Conservation (phyloP, 2,888 invertebrate species). For the Eremobia ochroleuca region DNA sequence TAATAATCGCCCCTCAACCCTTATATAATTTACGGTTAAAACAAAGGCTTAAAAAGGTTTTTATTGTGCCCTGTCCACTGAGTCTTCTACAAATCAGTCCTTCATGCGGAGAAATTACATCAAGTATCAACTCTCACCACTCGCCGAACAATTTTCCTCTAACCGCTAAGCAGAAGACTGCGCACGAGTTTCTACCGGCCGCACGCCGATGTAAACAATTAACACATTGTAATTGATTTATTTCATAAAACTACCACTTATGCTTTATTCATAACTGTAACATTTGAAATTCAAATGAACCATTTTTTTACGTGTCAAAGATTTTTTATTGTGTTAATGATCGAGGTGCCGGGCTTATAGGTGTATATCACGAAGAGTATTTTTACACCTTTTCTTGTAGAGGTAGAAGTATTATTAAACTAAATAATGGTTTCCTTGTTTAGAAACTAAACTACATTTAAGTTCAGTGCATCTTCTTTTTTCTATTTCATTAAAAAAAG, state of each 20-base stretch:
- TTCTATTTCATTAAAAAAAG: too few species aligned
- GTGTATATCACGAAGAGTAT: constrained; percentile 16
- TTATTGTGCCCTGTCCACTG: neutral
- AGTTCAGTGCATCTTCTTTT: too few species aligned
- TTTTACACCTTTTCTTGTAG: constrained; percentile 1
- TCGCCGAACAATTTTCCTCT: constrained; percentile 67
- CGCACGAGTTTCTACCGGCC: constrained; percentile 69
- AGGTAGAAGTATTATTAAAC: neutral
- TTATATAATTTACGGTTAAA: too few species aligned
- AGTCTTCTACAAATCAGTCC: neutral
- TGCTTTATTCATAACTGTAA: constrained; percentile 54
- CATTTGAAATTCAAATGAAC: constrained; percentile 45
- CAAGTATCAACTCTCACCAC: constrained; percentile 67
- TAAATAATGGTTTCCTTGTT: too few species aligned
- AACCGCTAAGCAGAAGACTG: constrained; percentile 65
- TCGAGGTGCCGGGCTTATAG: constrained; percentile 21
- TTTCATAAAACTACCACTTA: constrained; percentile 48
- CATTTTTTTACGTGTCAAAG: constrained; percentile 45
- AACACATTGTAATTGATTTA: constrained; percentile 70
- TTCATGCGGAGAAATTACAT: neutral
- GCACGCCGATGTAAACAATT: constrained; percentile 69
- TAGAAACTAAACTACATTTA: too few species aligned
- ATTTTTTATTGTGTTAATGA: constrained; percentile 45
- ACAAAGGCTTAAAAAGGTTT: neutral
- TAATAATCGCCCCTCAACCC: too few species aligned